Percentiles rank a stretch among this genome's conserved stretches.
phyloP scores from a whole-genome alignment of 2,797 vertebrate species.

The Holocentrus rufus region DNA sequence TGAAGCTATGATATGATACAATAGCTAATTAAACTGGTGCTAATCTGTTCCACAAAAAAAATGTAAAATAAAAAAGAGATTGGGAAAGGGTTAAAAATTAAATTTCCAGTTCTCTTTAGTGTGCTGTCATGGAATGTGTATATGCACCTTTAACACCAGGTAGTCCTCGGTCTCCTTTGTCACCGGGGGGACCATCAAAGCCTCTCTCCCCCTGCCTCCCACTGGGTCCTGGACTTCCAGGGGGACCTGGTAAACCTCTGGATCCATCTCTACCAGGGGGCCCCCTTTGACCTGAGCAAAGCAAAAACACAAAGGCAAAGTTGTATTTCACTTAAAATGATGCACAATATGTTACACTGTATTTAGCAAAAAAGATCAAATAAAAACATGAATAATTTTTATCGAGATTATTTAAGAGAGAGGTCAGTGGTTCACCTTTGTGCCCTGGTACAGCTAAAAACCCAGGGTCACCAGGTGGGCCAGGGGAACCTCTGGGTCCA shows the following conservation, averaged over 20 bases:
- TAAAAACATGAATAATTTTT: not conserved
- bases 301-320: conserved; percentile 23
- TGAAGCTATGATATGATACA: too few species aligned
- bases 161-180: conserved; percentile 50
- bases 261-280: conserved; percentile 41
- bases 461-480: conserved; percentile 63
- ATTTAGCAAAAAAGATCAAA: not conserved
- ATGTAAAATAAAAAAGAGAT: too few species aligned
- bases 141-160: conserved; percentile 63
- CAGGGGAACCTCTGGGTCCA: conserved; percentile 58
- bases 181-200: conserved; percentile 49
- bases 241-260: conserved; percentile 26
- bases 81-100: too few species aligned
- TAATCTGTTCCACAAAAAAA: too few species aligned
- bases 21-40: too few species aligned
- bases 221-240: conserved; percentile 58
- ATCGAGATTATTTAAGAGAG: not conserved
- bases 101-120: too few species aligned
- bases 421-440: conserved; percentile 61
- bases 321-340: not conserved
- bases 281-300: conserved; percentile 55
- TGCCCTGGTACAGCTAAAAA: conserved; percentile 50
- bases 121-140: not conserved
- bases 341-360: not conserved
- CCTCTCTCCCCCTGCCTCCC: conserved; percentile 67